A percentile compares a stretch with the other conserved stretches of the same genome.
These are phyloP conservation scores for Drosophila siamana DNA, from an alignment of 2,888 invertebrate genomes.

Conservation along the genomic window DNA sequence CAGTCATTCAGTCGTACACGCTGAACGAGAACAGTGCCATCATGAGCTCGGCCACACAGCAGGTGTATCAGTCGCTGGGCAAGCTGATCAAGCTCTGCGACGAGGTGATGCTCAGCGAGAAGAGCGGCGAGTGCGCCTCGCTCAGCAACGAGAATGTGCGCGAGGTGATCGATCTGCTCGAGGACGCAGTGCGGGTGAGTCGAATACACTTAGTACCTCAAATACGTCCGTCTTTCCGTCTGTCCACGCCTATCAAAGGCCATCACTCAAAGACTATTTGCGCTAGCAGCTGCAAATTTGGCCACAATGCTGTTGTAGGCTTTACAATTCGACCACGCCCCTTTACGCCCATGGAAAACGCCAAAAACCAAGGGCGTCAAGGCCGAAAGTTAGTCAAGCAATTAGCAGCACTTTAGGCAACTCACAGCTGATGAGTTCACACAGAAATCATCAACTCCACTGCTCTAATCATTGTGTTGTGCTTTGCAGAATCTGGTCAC, in stretches of 20 bases:
- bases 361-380: too few relatives aligned
- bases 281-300: too few relatives aligned
- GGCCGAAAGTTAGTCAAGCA: too few relatives aligned
- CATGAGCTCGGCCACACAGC: slow-evolving; percentile 90
- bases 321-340: too few relatives aligned
- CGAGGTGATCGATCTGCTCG: slow-evolving; percentile 89
- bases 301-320: too few relatives aligned
- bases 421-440: too few relatives aligned
- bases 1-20: slow-evolving; percentile 84
- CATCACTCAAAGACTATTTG: too few relatives aligned
- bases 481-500: slow-evolving; percentile 89
- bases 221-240: too few relatives aligned
- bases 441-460: too few relatives aligned
- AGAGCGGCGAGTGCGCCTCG: slow-evolving; percentile 83
- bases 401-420: too few relatives aligned
- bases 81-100: slow-evolving; percentile 95
- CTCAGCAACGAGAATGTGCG: slow-evolving; percentile 88
- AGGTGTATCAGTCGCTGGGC: slow-evolving; percentile 94
- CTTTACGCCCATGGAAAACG: not conserved
- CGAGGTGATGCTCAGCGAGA: slow-evolving; percentile 91
- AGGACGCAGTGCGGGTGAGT: slow-evolving; percentile 90
- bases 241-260: too few relatives aligned
- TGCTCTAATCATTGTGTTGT: not conserved
- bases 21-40: slow-evolving; percentile 85
- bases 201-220: not conserved